Conservation (phyloP, 2,888 invertebrate genomes). For the Prenolepis imparis region DNA sequence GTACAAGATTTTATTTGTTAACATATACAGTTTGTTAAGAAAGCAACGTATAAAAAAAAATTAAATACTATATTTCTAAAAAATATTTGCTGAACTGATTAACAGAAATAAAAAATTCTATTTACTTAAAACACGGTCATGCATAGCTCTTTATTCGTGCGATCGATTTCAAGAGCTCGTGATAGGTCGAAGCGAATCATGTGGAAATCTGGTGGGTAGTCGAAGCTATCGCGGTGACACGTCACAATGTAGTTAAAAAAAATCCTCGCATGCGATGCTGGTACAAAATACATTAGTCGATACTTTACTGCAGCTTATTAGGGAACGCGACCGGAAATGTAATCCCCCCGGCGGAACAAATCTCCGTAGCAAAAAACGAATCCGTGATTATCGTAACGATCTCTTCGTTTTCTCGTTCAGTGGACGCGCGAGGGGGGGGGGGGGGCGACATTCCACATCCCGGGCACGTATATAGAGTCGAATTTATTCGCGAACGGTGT, state of each 20-base stretch:
- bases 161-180: neutral
- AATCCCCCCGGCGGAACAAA: constrained; percentile 49
- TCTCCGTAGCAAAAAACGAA: constrained; percentile 65
- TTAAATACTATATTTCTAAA: neutral
- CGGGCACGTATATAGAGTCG: constrained; percentile 77
- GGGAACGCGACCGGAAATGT: constrained; percentile 59
- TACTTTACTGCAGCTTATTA: constrained; percentile 40
- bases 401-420: constrained; percentile 61
- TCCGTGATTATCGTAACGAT: constrained; percentile 68
- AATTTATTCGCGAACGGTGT: constrained; percentile 78
- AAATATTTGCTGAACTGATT: neutral
- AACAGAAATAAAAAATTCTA: neutral
- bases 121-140: neutral
- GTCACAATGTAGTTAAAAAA: neutral
- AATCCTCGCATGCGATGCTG: constrained; percentile 33
- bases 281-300: constrained; percentile 51
- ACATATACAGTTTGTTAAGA: neutral
- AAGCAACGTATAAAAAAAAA: neutral
- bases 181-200: neutral
- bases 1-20: constrained; percentile 8
- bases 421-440: constrained; percentile 53
- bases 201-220: neutral
- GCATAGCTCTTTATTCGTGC: constrained; percentile 1
- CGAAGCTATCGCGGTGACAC: constrained; percentile 2
- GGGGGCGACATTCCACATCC: constrained; percentile 73